Conservation (phyloP, 2,888 invertebrate genomes). For the Encarsia formosa region DNA sequence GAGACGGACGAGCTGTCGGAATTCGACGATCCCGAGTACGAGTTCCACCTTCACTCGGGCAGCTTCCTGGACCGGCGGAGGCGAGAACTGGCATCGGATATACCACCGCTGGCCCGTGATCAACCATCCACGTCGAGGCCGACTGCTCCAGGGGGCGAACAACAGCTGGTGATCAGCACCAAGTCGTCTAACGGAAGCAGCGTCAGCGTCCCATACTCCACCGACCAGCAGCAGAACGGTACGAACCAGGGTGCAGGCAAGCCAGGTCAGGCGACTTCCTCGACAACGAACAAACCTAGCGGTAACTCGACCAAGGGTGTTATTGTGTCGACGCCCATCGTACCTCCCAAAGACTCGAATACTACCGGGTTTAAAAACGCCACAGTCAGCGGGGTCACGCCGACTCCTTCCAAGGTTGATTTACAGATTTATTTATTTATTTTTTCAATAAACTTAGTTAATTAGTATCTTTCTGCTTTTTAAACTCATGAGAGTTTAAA, state of each 20-base stretch:
- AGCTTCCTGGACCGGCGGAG: slow-evolving; percentile 11
- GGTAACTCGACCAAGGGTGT: background rate
- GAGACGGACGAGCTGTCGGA: background rate
- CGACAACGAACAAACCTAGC: background rate
- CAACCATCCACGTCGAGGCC: background rate
- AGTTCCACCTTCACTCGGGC: slow-evolving; percentile 3
- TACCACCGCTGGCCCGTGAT: background rate
- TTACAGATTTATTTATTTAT: too few species aligned
- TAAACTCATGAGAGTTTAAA: too few species aligned
- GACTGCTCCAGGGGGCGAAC: background rate
- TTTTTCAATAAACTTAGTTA: too few species aligned
- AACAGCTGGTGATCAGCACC: slow-evolving; percentile 3
- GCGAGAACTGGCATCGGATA: background rate
- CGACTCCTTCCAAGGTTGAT: too few species aligned
- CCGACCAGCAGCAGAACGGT: slow-evolving; percentile 24
- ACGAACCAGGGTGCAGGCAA: background rate
- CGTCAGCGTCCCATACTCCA: slow-evolving; percentile 35
- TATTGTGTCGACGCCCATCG: slow-evolving; percentile 33
- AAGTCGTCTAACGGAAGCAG: slow-evolving; percentile 21
- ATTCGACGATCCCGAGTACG: slow-evolving; percentile 8
- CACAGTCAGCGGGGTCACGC: background rate
- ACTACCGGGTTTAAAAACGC: slow-evolving; percentile 1
- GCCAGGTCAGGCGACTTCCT: background rate
- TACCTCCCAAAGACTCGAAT: slow-evolving; percentile 6
- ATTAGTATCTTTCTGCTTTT: too few species aligned